phyloP scores from a whole-genome alignment of 1,140 invertebrate species.

The Hypothenemus hampei region DNA sequence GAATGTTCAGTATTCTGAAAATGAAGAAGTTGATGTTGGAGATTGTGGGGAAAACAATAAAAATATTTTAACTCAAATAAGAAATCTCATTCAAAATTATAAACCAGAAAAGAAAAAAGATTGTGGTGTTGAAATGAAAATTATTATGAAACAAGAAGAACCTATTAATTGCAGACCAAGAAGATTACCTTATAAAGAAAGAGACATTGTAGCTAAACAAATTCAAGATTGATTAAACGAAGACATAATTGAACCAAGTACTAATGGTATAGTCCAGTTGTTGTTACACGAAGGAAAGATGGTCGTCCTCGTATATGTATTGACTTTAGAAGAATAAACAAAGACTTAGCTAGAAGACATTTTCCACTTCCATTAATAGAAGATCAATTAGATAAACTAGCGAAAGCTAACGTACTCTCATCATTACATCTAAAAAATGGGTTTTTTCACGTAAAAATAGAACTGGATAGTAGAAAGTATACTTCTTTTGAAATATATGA shows the following conservation, averaged over 20 bases:
- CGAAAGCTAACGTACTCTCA: slow-evolving; percentile 20
- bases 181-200: slow-evolving; percentile 15
- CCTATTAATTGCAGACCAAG: slow-evolving; percentile 23
- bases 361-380: slow-evolving; percentile 36
- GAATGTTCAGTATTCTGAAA: too few relatives aligned
- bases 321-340: slow-evolving; percentile 34
- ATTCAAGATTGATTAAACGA: slow-evolving; percentile 25
- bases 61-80: too few relatives aligned
- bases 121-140: neutral
- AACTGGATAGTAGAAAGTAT: slow-evolving; percentile 30
- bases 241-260: slow-evolving; percentile 31
- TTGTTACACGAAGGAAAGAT: slow-evolving; percentile 27
- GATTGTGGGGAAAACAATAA: too few relatives aligned
- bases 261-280: slow-evolving; percentile 30
- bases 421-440: slow-evolving; percentile 31
- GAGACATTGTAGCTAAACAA: slow-evolving; percentile 16
- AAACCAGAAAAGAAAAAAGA: neutral
- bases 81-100: neutral
- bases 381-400: slow-evolving; percentile 31
- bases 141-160: slow-evolving; percentile 24
- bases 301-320: slow-evolving; percentile 27
- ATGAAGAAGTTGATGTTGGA: too few relatives aligned
- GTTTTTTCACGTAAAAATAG: slow-evolving; percentile 20
- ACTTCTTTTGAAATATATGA: slow-evolving; percentile 30
- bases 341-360: slow-evolving; percentile 29